Percentiles rank a stretch among this genome's conserved stretches.
Conservation (phyloP, 2,113 vertebrate genomes). For the Uropsilus gracilis region DNA sequence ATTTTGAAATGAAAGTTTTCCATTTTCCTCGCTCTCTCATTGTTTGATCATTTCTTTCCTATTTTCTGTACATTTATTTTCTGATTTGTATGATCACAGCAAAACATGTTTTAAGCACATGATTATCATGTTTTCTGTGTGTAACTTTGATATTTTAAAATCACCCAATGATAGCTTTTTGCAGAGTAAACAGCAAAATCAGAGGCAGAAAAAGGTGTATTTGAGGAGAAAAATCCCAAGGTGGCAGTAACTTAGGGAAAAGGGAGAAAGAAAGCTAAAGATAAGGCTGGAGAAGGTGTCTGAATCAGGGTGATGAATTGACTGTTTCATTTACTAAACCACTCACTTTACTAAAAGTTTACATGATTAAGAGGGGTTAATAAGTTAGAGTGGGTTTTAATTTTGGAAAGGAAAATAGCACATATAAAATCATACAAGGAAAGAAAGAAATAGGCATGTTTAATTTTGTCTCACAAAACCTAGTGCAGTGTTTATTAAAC, state of each 20-base stretch:
- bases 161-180: background rate
- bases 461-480: background rate
- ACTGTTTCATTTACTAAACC: background rate
- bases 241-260: background rate
- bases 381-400: background rate
- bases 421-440: background rate
- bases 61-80: background rate
- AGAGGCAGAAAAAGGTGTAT: background rate
- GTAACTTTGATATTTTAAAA: background rate
- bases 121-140: background rate
- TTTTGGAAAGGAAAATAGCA: background rate
- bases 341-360: background rate
- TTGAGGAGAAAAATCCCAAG: background rate
- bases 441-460: background rate
- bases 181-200: background rate
- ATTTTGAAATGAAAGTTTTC: slow-evolving; percentile 7
- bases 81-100: background rate
- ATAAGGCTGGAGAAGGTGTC: background rate
- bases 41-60: background rate
- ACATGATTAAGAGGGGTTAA: background rate
- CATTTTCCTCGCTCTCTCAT: background rate
- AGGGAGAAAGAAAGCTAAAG: background rate
- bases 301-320: background rate
- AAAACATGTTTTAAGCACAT: background rate
- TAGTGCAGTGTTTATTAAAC: background rate